Evolutionary conservation across 2,797 vertebrate genomes (phyloP), one percentile per base, ranked within the genome.

Genomic region (Delichon dasypus): DNA sequence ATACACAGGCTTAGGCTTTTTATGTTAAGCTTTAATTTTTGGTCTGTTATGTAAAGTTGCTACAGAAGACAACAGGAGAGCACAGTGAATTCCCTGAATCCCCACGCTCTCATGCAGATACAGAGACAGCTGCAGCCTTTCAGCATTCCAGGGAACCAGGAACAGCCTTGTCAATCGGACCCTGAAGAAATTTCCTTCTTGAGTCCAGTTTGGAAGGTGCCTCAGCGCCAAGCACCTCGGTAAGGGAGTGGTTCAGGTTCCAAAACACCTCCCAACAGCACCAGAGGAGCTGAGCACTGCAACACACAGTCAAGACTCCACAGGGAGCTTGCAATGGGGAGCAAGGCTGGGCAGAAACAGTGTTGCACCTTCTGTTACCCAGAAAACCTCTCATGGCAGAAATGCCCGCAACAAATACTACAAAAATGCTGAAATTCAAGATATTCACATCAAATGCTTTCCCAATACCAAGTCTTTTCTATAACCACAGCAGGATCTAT

Each of bases 301-400:
- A 30, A 2, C 0, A 1, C 11, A 62, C 27, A 30, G 0, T 1
- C 10, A 58, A 58, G n/a, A 62, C 5, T 8, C 53, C 36, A 16
- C 18, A 8, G 19, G 27, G 25, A 34, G 26, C 32, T 13, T 16
- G 29, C 10, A 10, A n/a, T 2, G 6, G 5, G 13, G 2, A 67
- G 4, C 21, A 32, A 36, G 55, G 60, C 34, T 34, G 36, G 36
- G 16, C 47, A 75, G 62, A 30, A 72, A 21, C n/a, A 48, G 3
- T 1, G 29, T 2, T 32, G 36, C 6, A 62, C 74, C 42, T 83
- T 23, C 30, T 50, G 25, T 8, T 8, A 60, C 22, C 44, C 53
- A 85, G 66, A 38, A 75, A n/a, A 67, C 26, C 27, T n/a, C 36
- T 29, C 68, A 5, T 0, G 5, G 29, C 60, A 85, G 53, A 81